phyloP scores from a whole-genome alignment of 2,888 invertebrate species.

The Hydroisotoma schaefferi region DNA sequence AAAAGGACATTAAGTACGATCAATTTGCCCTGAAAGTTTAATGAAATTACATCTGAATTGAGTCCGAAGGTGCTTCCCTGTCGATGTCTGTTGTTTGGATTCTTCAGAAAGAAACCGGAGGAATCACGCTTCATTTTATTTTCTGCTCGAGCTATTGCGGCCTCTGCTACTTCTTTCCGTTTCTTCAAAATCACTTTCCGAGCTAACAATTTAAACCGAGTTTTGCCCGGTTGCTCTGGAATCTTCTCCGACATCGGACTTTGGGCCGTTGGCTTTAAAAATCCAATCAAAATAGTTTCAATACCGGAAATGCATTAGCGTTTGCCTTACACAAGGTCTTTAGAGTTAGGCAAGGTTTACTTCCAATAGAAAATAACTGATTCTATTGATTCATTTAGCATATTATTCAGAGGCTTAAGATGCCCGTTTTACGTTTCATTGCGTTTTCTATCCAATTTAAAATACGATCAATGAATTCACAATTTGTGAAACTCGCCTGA shows the following conservation, averaged over 20 bases:
- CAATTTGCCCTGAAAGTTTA: background rate
- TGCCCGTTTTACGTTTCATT: too few species aligned
- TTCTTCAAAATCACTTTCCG: constrained; percentile 46
- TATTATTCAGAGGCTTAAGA: too few species aligned
- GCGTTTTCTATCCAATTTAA: too few species aligned
- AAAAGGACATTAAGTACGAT: background rate
- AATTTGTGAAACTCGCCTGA: too few species aligned
- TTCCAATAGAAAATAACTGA: too few species aligned
- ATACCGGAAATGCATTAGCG: too few species aligned
- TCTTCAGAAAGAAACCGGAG: constrained; percentile 28
- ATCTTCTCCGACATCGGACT: background rate
- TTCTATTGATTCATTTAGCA: too few species aligned
- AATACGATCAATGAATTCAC: too few species aligned
- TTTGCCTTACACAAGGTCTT: too few species aligned
- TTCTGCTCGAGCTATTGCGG: constrained; percentile 40
- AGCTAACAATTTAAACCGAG: constrained; percentile 34
- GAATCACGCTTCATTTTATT: constrained; percentile 26
- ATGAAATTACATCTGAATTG: constrained; percentile 33
- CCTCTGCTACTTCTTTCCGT: constrained; percentile 43
- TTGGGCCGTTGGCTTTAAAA: background rate
- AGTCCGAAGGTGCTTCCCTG: constrained; percentile 25
- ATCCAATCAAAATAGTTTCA: too few species aligned
- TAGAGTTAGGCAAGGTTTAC: too few species aligned
- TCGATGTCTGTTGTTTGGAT: constrained; percentile 14
- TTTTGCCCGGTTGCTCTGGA: background rate